These are phyloP conservation scores for Stomatorhinus ivindoensis DNA, from an alignment of 2,113 vertebrate genomes.

Conservation along the genomic window DNA sequence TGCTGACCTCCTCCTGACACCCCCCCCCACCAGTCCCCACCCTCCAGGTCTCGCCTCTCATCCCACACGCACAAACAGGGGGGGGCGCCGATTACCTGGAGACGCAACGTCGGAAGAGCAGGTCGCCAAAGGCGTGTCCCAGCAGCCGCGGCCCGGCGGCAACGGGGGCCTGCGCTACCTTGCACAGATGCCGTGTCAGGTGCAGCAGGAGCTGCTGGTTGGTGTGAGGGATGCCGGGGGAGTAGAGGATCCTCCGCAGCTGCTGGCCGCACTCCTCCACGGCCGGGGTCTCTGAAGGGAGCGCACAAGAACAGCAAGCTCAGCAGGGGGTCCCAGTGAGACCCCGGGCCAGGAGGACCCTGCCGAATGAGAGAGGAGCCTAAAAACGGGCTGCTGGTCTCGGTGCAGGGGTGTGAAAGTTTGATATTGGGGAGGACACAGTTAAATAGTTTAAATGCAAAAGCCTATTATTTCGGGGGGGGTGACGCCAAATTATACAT, in stretches of 20 bases:
- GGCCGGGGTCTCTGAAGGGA: conserved; percentile 49
- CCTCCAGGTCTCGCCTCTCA: neutral
- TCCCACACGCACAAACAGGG: neutral
- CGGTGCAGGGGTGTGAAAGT: neutral
- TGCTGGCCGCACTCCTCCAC: conserved; percentile 65
- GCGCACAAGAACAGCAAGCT: neutral
- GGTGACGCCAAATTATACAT: neutral
- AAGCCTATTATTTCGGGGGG: neutral
- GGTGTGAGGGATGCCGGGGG: conserved; percentile 58
- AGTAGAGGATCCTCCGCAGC: conserved; percentile 63
- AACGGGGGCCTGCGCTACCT: conserved; percentile 47
- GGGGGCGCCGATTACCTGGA: conserved; percentile 54
- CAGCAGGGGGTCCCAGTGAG: neutral
- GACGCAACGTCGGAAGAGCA: conserved; percentile 47
- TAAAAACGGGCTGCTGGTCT: neutral
- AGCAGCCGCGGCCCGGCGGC: conserved; percentile 46
- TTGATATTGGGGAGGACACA: neutral
- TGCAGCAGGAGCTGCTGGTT: conserved; percentile 61
- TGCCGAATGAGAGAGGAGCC: neutral
- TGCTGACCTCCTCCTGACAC: neutral
- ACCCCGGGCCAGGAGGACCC: neutral
- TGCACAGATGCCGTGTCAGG: conserved; percentile 57
- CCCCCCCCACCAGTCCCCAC: neutral
- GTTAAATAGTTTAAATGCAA: neutral
- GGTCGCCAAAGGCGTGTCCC: conserved; percentile 57